Evolutionary conservation across 2,888 invertebrate genomes (phyloP).

Genomic region (Iphiclides podalirius): DNA sequence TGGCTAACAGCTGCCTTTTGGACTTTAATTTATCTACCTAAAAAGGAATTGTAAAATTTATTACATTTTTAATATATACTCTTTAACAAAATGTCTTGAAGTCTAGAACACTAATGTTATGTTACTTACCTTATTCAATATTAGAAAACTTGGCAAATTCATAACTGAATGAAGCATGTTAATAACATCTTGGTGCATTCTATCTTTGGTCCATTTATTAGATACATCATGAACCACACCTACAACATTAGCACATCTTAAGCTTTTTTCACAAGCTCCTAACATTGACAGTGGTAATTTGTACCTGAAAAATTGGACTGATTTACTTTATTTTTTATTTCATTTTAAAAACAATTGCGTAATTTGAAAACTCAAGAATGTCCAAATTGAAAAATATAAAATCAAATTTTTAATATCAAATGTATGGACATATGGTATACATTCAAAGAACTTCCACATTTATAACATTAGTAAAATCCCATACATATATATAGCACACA

Average conservation of each 20-base stretch:
- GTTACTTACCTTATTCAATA: conserved; percentile 94
- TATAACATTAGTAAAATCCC: no score
- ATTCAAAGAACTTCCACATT: no score
- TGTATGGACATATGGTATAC: no score
- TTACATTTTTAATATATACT: no score
- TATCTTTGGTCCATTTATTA: conserved; percentile 83
- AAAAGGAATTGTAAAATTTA: conserved; percentile 24
- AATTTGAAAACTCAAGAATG: no score
- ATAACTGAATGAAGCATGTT: conserved; percentile 83
- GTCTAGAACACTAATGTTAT: no score
- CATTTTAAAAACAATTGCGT: no score
- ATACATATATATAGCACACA: no score
- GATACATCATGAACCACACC: conserved; percentile 93
- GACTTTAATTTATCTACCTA: conserved; percentile 86
- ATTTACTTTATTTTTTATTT: no score
- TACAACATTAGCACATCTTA: conserved; percentile 87
- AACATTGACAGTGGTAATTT: conserved; percentile 66
- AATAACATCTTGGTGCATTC: conserved; percentile 85
- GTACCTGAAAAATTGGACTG: conserved; percentile 43
- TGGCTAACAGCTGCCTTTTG: conserved; percentile 86
- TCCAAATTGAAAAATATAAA: no score
- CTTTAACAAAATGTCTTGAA: not conserved
- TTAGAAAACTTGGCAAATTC: conserved; percentile 84
- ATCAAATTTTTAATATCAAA: no score
- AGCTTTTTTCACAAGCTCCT: conserved; percentile 77